Evolutionary conservation across 2,797 vertebrate genomes (phyloP).

Genomic region (Danio albolineatus): DNA sequence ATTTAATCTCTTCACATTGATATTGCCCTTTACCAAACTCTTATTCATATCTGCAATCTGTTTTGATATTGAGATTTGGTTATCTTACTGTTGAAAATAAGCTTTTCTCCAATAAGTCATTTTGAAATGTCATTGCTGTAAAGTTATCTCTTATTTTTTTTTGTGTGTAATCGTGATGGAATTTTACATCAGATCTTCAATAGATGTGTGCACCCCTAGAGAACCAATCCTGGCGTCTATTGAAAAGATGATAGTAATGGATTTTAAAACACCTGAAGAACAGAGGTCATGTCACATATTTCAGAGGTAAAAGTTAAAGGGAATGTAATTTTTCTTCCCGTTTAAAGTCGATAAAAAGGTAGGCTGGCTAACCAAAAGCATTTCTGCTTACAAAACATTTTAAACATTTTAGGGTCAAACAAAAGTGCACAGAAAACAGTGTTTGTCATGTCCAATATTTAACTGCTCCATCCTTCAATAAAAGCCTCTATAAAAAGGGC

Average conservation of each 20-base stretch:
- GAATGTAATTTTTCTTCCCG: not conserved
- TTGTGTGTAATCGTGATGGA: conserved; percentile 1
- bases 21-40: not conserved
- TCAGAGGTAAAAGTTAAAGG: not conserved
- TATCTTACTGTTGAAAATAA: not conserved
- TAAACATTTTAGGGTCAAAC: not conserved
- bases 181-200: conserved; percentile 14
- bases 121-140: conserved; percentile 15
- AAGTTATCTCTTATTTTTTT: not conserved
- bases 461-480: not conserved
- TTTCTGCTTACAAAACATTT: not conserved
- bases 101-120: not conserved
- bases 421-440: not conserved
- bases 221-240: not conserved
- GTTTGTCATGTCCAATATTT: not conserved
- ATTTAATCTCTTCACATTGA: not conserved
- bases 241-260: not conserved
- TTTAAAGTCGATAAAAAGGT: not conserved
- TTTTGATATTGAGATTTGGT: not conserved
- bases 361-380: too few species aligned
- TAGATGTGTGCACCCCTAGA: not conserved
- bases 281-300: not conserved
- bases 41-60: not conserved
- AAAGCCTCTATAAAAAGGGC: not conserved
- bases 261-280: not conserved